phyloP scores from a whole-genome alignment of 2,113 vertebrate genomes.

The Terrapene triunguis region DNA sequence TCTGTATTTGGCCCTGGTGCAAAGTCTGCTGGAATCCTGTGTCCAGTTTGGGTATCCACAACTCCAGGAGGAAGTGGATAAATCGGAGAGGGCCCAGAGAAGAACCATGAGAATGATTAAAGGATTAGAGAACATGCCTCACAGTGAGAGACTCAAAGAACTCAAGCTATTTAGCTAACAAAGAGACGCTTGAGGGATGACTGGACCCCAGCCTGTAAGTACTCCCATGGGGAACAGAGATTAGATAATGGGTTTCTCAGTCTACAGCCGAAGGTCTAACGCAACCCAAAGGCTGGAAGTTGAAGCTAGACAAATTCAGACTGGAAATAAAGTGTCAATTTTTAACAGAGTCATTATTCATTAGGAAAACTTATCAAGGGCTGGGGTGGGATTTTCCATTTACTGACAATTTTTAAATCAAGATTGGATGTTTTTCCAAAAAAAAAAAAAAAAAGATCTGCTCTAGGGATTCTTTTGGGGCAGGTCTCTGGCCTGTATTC shows the following conservation, averaged over 20 bases:
- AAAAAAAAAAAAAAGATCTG: too few species aligned
- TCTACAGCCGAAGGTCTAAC: not conserved
- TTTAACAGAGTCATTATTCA: too few species aligned
- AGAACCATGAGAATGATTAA: not conserved
- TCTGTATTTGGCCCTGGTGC: not conserved
- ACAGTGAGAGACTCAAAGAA: not conserved
- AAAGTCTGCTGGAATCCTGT: not conserved
- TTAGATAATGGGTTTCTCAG: not conserved
- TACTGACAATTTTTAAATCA: not conserved
- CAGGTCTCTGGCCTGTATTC: not conserved
- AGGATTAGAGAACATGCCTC: not conserved
- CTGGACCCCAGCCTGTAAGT: not conserved
- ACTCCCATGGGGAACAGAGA: not conserved
- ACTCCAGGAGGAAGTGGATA: not conserved
- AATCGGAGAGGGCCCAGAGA: not conserved
- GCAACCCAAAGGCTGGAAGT: not conserved
- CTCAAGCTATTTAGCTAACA: not conserved
- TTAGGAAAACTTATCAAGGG: not conserved
- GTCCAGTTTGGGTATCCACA: not conserved
- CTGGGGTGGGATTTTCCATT: not conserved
- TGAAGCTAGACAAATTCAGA: not conserved
- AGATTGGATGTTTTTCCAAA: not conserved
- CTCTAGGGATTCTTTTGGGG: too few species aligned
- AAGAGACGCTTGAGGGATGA: not conserved
- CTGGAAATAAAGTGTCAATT: too few species aligned